Evolutionary conservation across 2,797 vertebrate genomes (phyloP).

Genomic region (Heliangelus exortis): DNA sequence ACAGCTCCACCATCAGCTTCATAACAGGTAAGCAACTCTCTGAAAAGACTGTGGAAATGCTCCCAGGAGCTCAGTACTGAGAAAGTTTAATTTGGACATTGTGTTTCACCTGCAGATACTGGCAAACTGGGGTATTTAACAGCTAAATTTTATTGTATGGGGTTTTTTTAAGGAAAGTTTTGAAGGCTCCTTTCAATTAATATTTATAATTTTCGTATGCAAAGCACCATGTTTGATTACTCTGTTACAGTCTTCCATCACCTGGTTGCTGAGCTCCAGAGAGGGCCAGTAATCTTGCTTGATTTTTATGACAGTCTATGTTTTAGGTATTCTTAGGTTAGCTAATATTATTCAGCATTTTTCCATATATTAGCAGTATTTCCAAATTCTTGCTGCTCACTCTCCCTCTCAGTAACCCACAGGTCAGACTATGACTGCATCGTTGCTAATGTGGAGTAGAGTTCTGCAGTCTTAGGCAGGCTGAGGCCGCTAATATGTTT

Average conservation of each 20-base stretch:
- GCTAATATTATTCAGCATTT: neutral
- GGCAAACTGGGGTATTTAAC: neutral
- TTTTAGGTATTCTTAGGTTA: neutral
- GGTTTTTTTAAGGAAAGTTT: neutral
- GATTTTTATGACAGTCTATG: neutral
- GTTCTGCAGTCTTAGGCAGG: neutral
- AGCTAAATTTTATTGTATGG: neutral
- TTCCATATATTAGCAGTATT: rapidly evolving
- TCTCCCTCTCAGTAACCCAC: neutral
- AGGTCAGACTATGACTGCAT: neutral
- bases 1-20: slow-evolving; percentile 90
- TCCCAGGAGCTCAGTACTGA: neutral
- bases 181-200: neutral
- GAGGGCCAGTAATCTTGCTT: neutral
- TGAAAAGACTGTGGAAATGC: neutral
- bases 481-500: rapidly evolving
- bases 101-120: neutral
- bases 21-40: slow-evolving; percentile 84
- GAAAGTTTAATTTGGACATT: neutral
- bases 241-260: neutral
- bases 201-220: neutral
- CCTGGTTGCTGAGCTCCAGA: neutral
- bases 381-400: neutral
- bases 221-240: neutral
- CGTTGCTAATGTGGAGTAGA: neutral